phyloP scores from a whole-genome alignment of 2,888 invertebrate species.

The Sarcophaga variegata region DNA sequence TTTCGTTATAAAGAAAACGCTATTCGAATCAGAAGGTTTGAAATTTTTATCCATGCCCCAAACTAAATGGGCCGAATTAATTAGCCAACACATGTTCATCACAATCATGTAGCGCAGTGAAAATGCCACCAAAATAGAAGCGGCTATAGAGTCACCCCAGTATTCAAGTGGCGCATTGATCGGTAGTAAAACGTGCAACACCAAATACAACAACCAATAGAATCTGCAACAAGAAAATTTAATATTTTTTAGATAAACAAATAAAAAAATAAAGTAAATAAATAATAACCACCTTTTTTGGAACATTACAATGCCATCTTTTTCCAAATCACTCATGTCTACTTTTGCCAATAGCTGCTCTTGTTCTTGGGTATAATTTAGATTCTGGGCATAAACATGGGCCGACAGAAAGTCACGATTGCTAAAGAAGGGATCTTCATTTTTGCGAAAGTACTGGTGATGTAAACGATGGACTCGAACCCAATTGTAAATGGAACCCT shows the following conservation, averaged over 20 bases:
- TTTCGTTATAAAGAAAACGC: conserved; percentile 88
- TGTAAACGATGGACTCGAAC: conserved; percentile 91
- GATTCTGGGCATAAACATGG: conserved; percentile 88
- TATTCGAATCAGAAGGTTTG: conserved; percentile 87
- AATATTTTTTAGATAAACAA: neutral
- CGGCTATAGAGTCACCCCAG: conserved; percentile 87
- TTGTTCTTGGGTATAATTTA: conserved; percentile 86
- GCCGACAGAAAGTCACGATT: conserved; percentile 91
- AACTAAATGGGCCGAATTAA: conserved; percentile 88
- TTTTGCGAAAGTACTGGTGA: conserved; percentile 89
- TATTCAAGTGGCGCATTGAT: conserved; percentile 90
- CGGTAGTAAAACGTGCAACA: conserved; percentile 87
- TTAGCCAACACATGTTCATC: conserved; percentile 86
- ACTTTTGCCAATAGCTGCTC: conserved; percentile 86
- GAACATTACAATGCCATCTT: conserved; percentile 90
- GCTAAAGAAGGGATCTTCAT: conserved; percentile 91
- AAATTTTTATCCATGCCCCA: conserved; percentile 90
- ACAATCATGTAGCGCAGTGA: conserved; percentile 87
- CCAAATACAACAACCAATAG: conserved; percentile 86
- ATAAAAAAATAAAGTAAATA: neutral
- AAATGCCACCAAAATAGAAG: conserved; percentile 86
- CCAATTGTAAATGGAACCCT: conserved; percentile 94
- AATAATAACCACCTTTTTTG: conserved; percentile 86
- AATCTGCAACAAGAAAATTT: conserved; percentile 82
- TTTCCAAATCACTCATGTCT: conserved; percentile 90